Percentiles rank a stretch among this genome's conserved stretches.
These are phyloP conservation scores for Atherinosoma microstoma DNA, from an alignment of 2,797 vertebrate species.

Conservation along the genomic window DNA sequence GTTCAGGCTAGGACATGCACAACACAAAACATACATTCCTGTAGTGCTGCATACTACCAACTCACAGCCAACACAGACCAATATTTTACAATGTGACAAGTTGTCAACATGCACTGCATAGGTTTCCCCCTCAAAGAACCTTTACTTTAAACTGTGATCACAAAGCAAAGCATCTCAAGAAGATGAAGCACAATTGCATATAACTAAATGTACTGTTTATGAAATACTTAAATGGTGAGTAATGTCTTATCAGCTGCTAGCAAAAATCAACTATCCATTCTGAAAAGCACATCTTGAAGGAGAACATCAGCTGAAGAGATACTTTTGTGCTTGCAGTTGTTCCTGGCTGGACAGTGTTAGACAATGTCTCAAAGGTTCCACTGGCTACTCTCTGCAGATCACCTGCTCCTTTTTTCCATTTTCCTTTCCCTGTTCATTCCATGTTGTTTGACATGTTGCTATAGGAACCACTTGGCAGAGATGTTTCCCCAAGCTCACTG, in stretches of 20 bases:
- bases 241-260: background rate
- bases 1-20: slow-evolving; percentile 63
- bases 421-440: slow-evolving; percentile 43
- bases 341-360: slow-evolving; percentile 25
- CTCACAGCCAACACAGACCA: slow-evolving; percentile 42
- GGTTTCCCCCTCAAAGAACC: background rate
- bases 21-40: slow-evolving; percentile 72
- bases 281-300: slow-evolving; percentile 11
- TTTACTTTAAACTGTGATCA: background rate
- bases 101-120: slow-evolving; percentile 18
- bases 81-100: slow-evolving; percentile 46
- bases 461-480: slow-evolving; percentile 70
- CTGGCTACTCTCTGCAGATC: slow-evolving; percentile 34
- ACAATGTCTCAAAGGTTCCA: slow-evolving; percentile 49
- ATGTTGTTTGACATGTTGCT: slow-evolving; percentile 73
- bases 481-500: slow-evolving; percentile 64
- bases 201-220: background rate
- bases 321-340: slow-evolving; percentile 6
- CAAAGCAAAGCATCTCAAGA: background rate
- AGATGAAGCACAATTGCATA: background rate
- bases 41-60: slow-evolving; percentile 59
- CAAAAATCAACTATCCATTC: background rate
- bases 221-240: background rate
- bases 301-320: background rate
- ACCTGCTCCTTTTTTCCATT: slow-evolving; percentile 59